phyloP scores from a whole-genome alignment of 2,888 invertebrate species.

The Podabrus alpinus region DNA sequence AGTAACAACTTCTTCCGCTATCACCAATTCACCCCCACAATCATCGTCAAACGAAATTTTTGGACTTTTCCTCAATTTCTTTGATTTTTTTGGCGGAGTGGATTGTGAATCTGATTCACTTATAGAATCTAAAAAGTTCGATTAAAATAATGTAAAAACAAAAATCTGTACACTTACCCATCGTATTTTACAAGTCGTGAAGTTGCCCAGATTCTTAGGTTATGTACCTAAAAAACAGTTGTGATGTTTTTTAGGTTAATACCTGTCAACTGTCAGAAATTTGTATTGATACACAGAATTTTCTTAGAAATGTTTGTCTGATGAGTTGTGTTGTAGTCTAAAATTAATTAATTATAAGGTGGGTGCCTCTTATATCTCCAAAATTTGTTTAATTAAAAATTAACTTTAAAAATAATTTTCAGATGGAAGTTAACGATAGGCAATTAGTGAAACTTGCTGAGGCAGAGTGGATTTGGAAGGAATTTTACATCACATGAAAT shows the following conservation, averaged over 20 bases:
- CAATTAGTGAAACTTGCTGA: slow-evolving; percentile 69
- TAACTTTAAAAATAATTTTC: neutral
- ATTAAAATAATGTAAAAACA: neutral
- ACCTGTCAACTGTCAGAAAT: neutral
- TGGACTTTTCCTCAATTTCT: slow-evolving; percentile 26
- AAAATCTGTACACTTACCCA: neutral
- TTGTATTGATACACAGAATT: neutral
- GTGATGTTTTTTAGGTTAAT: too few species aligned
- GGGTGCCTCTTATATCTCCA: neutral
- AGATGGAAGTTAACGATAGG: slow-evolving; percentile 74
- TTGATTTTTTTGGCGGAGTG: slow-evolving; percentile 15
- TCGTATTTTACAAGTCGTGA: too few species aligned
- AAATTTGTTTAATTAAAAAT: too few species aligned
- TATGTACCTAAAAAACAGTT: too few species aligned
- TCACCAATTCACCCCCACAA: slow-evolving; percentile 28
- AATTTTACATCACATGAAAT: slow-evolving; percentile 71
- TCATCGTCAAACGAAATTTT: slow-evolving; percentile 22
- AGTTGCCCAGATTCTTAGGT: too few species aligned
- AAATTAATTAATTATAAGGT: neutral
- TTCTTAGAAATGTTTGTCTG: neutral
- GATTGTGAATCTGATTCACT: slow-evolving; percentile 21
- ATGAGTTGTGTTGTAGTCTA: neutral
- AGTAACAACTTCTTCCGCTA: slow-evolving; percentile 27
- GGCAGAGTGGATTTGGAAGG: slow-evolving; percentile 68
- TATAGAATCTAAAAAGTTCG: slow-evolving; percentile 6